phyloP scores from a whole-genome alignment of 2,797 vertebrate species.

The Cryptoprocta ferox region DNA sequence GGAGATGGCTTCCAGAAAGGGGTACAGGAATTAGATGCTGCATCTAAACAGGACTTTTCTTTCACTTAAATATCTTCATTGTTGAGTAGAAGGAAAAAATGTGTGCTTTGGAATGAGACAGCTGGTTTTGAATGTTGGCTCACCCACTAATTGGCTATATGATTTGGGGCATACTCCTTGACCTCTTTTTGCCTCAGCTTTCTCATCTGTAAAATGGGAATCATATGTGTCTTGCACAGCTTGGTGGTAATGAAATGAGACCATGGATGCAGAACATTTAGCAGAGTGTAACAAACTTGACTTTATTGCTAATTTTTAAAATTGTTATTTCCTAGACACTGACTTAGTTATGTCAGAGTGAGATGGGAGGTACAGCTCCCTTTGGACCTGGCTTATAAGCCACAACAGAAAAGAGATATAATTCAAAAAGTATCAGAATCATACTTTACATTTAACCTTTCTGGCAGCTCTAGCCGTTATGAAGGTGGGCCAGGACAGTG shows the following conservation, averaged over 20 bases:
- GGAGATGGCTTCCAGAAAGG: background rate
- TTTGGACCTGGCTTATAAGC: constrained; percentile 1
- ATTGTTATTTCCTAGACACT: background rate
- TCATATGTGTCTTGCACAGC: background rate
- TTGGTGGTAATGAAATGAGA: background rate
- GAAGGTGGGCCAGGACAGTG: background rate
- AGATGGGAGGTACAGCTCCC: background rate
- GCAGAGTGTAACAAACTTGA: background rate
- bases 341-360: background rate
- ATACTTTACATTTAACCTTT: background rate
- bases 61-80: background rate
- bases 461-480: background rate
- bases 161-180: background rate
- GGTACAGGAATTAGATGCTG: background rate
- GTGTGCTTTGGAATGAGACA: background rate
- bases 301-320: background rate
- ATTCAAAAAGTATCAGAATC: background rate
- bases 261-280: background rate
- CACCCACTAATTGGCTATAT: background rate
- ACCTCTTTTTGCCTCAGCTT: background rate
- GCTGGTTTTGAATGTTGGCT: constrained; percentile 30
- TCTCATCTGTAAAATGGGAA: background rate
- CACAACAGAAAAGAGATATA: background rate
- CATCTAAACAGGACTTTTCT: background rate
- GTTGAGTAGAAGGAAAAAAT: background rate